phyloP scores from a whole-genome alignment of 1,140 invertebrate species.

The Hyphantria cunea region DNA sequence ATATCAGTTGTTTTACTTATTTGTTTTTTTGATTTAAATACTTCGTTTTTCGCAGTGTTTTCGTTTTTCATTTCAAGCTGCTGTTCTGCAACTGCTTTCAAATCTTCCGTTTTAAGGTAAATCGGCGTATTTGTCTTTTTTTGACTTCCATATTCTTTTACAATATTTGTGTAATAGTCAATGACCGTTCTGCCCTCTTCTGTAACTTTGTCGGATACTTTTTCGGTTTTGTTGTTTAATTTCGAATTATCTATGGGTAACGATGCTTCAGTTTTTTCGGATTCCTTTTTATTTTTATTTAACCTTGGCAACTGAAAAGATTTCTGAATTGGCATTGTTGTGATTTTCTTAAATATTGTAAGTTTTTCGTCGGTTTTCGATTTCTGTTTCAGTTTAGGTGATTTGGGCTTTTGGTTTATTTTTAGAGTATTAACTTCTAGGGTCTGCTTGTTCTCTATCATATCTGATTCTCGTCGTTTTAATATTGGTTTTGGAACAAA shows the following conservation, averaged over 20 bases:
- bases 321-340: constrained; percentile 76
- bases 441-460: constrained; percentile 39
- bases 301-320: constrained; percentile 68
- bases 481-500: constrained; percentile 89
- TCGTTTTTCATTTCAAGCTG: constrained; percentile 37
- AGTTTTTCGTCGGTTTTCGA: constrained; percentile 71
- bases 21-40: constrained; percentile 30
- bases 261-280: constrained; percentile 43
- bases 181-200: constrained; percentile 87
- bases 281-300: constrained; percentile 64
- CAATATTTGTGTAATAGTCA: constrained; percentile 91
- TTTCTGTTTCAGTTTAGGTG: constrained; percentile 14
- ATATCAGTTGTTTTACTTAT: constrained; percentile 39
- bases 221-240: constrained; percentile 49
- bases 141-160: constrained; percentile 84
- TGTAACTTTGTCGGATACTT: constrained; percentile 63
- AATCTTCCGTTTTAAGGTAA: constrained; percentile 84
- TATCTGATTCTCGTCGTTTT: constrained; percentile 78
- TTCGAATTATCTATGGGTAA: constrained; percentile 41
- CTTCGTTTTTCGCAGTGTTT: constrained; percentile 10
- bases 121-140: constrained; percentile 81
- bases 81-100: constrained; percentile 83
- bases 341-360: constrained; percentile 76
- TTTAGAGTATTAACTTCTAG: constrained; percentile 32
- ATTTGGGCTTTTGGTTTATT: constrained; percentile 45